Evolutionary conservation across 2,888 invertebrate species (phyloP), one percentile per base, ranked within the genome.

Genomic region (Ochropleura leucogaster): DNA sequence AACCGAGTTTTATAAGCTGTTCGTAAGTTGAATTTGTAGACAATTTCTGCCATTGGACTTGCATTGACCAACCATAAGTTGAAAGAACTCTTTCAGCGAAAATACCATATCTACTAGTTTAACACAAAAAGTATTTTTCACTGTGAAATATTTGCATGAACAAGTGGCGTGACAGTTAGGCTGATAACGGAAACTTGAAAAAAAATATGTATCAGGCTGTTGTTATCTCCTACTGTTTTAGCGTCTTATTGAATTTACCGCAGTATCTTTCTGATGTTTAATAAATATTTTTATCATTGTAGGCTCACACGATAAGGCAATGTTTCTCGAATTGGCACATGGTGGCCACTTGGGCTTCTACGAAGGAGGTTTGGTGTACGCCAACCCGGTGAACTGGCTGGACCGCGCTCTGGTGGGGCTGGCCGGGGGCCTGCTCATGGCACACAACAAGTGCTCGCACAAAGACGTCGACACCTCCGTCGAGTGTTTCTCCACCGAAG

Each of bases 301-400:
- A 98, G 98, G 96, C 85, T 97, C 97, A 12, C 97, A 97, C 76
- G 97, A 97, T 68, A 98, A 97, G 87, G 96, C 97, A 5, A 97
- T 98, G 87, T 99, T 98, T 90, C 95, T 99, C 72, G 98, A 98
- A 92, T 95, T 99, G 44, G 98, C 98, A 14, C 99, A 99, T 92
- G 99, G 99, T 16, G 99, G 99, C 6, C 99, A 99, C 94, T 97
- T 99, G 83, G 99, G 99, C 40, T 99, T 99, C 95, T 99, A 99
- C 93, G 99, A 99, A 95, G 99, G 99, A 14, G 99, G 99, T 30
- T 94, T 98, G 46, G 91, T 99, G 2, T 98, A 98, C 93, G 99
- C 99, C 0, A 98, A 98, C 91, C 98, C 98, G 0, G 98, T 99
- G 74, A 99, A 99, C 77, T 99, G 99, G 99, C 95, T 99, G 78